Percentiles rank a stretch among this genome's conserved stretches.
Evolutionary conservation across 2,888 invertebrate species (phyloP).

Genomic region (Steromphala cineraria): DNA sequence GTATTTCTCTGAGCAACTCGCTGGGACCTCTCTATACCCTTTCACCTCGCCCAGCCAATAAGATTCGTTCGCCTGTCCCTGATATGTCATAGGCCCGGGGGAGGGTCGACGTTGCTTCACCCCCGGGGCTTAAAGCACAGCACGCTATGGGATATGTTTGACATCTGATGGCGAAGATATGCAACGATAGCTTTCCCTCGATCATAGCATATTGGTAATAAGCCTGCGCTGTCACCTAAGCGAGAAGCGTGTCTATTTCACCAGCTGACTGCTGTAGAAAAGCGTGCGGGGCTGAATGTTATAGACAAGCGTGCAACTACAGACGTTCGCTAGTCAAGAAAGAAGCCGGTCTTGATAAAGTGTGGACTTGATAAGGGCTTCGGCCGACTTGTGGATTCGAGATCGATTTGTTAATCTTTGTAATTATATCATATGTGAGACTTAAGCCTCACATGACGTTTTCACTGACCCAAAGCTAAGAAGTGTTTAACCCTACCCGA

Average conservation of each 20-base stretch:
- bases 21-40: too few species aligned
- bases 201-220: neutral
- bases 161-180: neutral
- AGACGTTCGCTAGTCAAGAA: too few species aligned
- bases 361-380: neutral
- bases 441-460: neutral
- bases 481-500: neutral
- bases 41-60: too few species aligned
- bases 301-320: neutral
- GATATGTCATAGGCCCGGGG: too few species aligned
- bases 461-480: neutral
- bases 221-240: neutral
- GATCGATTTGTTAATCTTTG: neutral
- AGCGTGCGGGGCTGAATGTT: neutral
- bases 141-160: neutral
- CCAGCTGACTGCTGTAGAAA: neutral
- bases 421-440: neutral
- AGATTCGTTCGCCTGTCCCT: too few species aligned
- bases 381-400: neutral
- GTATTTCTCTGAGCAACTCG: too few species aligned
- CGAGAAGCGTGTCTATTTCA: neutral
- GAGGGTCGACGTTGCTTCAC: neutral
- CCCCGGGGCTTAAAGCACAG: neutral
- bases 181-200: neutral
- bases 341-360: too few species aligned